phyloP scores from a whole-genome alignment of 1,140 invertebrate species.

The Eriosoma lanigerum region DNA sequence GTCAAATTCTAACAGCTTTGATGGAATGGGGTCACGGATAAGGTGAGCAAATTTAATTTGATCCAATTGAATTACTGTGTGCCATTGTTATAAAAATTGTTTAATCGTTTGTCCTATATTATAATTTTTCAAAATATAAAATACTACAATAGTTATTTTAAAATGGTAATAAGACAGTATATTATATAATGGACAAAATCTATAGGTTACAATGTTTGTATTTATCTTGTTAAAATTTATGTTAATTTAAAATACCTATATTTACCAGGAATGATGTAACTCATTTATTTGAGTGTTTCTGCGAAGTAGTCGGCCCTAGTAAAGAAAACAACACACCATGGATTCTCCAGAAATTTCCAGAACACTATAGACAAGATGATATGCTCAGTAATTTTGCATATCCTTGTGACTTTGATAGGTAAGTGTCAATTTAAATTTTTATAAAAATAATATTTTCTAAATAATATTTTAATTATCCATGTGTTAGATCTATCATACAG shows the following conservation, averaged over 20 bases:
- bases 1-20: slow-evolving; percentile 9
- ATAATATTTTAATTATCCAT: slow-evolving; percentile 52
- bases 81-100: background rate
- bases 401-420: slow-evolving; percentile 80
- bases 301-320: slow-evolving; percentile 73
- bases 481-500: slow-evolving; percentile 69
- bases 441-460: slow-evolving; percentile 16
- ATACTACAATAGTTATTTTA: too few relatives aligned
- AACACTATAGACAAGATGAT: slow-evolving; percentile 72
- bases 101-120: background rate
- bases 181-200: too few relatives aligned
- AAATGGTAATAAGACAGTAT: too few relatives aligned
- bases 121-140: too few relatives aligned
- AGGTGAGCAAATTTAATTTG: background rate
- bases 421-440: slow-evolving; percentile 57
- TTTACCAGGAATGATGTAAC: slow-evolving; percentile 75
- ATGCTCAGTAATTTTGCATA: slow-evolving; percentile 82
- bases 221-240: background rate
- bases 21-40: slow-evolving; percentile 51
- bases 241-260: background rate
- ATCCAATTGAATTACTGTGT: slow-evolving; percentile 14
- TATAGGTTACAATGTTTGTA: too few relatives aligned
- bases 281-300: slow-evolving; percentile 80
- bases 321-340: slow-evolving; percentile 64
- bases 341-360: slow-evolving; percentile 77